Percentiles rank a stretch among this genome's conserved stretches.
These are phyloP conservation scores for Acanthaster planci DNA, from an alignment of 35 echinoderm and acorn worm genomes.

Conservation along the genomic window DNA sequence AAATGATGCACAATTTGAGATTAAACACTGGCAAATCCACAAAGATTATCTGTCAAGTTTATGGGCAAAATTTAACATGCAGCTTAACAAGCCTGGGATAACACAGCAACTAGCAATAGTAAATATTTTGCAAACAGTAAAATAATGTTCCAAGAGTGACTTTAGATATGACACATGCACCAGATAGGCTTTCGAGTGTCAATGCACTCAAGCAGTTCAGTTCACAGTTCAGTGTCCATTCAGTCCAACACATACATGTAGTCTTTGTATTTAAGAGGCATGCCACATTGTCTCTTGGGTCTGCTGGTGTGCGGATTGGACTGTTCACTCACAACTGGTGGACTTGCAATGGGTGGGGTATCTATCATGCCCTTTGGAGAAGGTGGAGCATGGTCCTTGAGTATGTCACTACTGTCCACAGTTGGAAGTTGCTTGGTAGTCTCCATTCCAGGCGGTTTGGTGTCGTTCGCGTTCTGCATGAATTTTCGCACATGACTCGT, in stretches of 20 bases:
- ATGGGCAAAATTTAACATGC: too few relatives aligned
- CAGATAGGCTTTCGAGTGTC: too few relatives aligned
- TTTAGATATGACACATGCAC: too few relatives aligned
- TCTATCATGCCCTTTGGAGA: neutral
- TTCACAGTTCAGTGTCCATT: conserved; percentile 4
- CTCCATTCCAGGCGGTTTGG: neutral
- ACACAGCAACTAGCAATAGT: too few relatives aligned
- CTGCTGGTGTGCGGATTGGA: neutral
- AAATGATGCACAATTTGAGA: too few relatives aligned
- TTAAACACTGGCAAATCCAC: too few relatives aligned
- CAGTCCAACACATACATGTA: conserved; percentile 2
- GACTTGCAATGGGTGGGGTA: too few relatives aligned
- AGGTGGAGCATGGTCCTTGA: neutral
- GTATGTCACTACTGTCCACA: neutral
- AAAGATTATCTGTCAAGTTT: too few relatives aligned
- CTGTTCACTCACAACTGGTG: neutral
- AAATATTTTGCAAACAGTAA: too few relatives aligned
- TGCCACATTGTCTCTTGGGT: conserved; percentile 23
- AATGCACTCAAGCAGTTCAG: too few relatives aligned
- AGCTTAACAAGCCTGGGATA: too few relatives aligned
- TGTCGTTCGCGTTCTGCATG: neutral
- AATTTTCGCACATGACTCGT: neutral
- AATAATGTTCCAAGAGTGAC: too few relatives aligned
- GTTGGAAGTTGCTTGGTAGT: neutral
- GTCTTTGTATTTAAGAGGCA: conserved; percentile 19